A percentile compares a stretch with the other conserved stretches of the same genome.
Conservation (phyloP, 2,113 vertebrate genomes). For the Rhineura floridana region DNA sequence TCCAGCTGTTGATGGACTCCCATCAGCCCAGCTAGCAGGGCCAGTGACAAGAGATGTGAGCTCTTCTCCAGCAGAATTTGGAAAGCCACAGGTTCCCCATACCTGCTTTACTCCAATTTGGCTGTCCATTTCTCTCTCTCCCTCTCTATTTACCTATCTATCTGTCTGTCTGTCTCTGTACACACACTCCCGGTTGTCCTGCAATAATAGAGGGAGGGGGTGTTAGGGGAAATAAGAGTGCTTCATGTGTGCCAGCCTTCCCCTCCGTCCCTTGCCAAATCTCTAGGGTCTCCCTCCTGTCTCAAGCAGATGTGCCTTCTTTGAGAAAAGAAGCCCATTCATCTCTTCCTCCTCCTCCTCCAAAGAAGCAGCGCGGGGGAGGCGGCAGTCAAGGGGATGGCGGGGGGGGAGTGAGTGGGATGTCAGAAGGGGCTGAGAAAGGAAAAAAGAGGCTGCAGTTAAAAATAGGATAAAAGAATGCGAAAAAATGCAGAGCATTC, state of each 20-base stretch:
- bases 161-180: no score
- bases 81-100: no score
- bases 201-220: neutral
- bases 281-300: slow-evolving; percentile 28
- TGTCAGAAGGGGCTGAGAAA: slow-evolving; percentile 73
- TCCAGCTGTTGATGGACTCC: no score
- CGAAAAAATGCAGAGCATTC: slow-evolving; percentile 64
- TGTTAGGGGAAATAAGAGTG: neutral
- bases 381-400: slow-evolving; percentile 47
- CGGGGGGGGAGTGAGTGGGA: slow-evolving; percentile 58
- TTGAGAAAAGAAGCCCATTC: slow-evolving; percentile 71
- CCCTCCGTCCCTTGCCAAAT: slow-evolving; percentile 3
- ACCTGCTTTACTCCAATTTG: accelerated
- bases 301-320: slow-evolving; percentile 68
- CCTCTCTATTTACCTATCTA: no score
- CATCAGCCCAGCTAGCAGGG: no score
- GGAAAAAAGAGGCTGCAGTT: slow-evolving; percentile 77
- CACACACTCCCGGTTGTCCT: no score
- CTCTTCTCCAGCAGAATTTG: no score
- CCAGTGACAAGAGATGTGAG: no score
- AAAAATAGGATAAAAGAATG: slow-evolving; percentile 84
- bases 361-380: slow-evolving; percentile 60
- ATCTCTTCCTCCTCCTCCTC: slow-evolving; percentile 52
- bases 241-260: neutral
- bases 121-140: neutral